Conservation (phyloP, 2,797 vertebrate genomes). For the Sebastes iracundus region DNA sequence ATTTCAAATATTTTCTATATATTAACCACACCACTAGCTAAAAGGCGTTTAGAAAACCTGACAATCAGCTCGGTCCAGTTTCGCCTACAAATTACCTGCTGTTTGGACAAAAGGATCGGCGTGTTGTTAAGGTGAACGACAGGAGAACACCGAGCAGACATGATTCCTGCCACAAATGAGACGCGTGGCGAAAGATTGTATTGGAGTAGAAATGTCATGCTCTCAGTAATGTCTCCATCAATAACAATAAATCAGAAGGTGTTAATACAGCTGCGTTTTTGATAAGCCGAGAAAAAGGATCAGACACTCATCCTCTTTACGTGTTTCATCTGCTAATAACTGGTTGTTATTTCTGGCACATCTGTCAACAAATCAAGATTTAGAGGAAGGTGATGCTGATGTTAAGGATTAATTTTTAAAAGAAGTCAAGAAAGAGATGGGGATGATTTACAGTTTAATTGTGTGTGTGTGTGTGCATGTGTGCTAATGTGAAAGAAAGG, state of each 20-base stretch:
- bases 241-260: constrained; percentile 40
- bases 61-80: constrained; percentile 22
- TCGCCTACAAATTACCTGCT: constrained; percentile 36
- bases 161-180: constrained; percentile 45
- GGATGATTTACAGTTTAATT: neutral
- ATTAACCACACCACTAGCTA: constrained; percentile 17
- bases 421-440: neutral
- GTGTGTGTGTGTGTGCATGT: neutral
- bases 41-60: constrained; percentile 29
- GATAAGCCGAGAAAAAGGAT: constrained; percentile 23
- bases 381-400: constrained; percentile 1
- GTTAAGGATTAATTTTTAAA: neutral
- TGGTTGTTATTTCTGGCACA: constrained; percentile 39
- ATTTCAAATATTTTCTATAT: constrained; percentile 17
- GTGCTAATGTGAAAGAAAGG: neutral
- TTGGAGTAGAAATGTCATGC: constrained; percentile 42
- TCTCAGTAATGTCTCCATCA: constrained; percentile 58
- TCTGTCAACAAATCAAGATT: constrained; percentile 37
- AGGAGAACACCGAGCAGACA: constrained; percentile 22
- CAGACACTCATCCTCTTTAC: neutral
- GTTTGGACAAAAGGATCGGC: constrained; percentile 39
- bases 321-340: constrained; percentile 43
- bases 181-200: constrained; percentile 30
- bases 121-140: constrained; percentile 40
- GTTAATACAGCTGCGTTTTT: constrained; percentile 23